Evolutionary conservation across 1,140 invertebrate genomes (phyloP).

Genomic region (Drosophila lacertosa): DNA sequence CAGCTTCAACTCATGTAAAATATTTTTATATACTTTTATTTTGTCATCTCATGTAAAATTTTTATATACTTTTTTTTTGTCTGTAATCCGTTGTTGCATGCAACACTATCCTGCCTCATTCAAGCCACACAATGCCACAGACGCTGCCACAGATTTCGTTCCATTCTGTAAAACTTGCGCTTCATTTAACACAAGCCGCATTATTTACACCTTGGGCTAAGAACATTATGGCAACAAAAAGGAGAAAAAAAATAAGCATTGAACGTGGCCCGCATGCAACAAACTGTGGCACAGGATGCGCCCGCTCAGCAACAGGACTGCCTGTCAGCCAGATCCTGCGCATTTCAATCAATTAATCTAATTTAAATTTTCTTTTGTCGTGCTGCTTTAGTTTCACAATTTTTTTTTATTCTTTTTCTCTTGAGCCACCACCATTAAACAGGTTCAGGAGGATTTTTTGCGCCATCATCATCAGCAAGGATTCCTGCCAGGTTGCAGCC

Average conservation of each 20-base stretch:
- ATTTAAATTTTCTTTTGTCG: conserved; percentile 80
- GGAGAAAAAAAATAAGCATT: conserved; percentile 18
- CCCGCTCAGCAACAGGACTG: conserved; percentile 25
- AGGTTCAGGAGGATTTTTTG: conserved; percentile 51
- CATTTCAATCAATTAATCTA: conserved; percentile 84
- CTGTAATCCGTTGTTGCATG: no score
- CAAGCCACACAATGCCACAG: neutral
- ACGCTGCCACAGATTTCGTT: conserved; percentile 6
- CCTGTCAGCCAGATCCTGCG: conserved; percentile 32
- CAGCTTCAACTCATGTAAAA: no score
- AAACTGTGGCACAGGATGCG: conserved; percentile 56
- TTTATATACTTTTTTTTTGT: neutral
- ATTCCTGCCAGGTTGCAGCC: conserved; percentile 50
- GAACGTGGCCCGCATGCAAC: conserved; percentile 70
- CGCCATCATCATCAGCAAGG: conserved; percentile 54
- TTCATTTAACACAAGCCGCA: conserved; percentile 78
- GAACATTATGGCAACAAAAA: conserved; percentile 50
- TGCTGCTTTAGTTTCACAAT: conserved; percentile 32
- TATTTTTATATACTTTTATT: neutral
- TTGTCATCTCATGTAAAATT: no score
- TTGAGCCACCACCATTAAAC: conserved; percentile 69
- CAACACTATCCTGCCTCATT: neutral
- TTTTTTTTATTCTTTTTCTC: conserved; percentile 19
- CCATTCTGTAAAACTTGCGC: conserved; percentile 45
- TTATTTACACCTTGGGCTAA: conserved; percentile 77